A percentile compares a stretch with the other conserved stretches of the same genome.
Conservation (phyloP, 2,888 invertebrate genomes). For the Hololepta plana region DNA sequence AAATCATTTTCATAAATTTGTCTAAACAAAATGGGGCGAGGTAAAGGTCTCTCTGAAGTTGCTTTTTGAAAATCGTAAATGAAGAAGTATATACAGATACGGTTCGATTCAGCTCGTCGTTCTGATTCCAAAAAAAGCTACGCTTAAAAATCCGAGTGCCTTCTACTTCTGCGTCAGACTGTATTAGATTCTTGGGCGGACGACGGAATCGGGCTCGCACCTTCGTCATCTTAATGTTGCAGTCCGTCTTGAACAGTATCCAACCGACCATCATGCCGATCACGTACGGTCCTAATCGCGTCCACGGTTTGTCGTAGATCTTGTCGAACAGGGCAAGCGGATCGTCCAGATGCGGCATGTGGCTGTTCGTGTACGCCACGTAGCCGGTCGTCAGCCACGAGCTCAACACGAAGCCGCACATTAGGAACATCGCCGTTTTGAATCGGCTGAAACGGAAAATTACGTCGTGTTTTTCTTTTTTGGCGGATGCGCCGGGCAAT, state of each 20-base stretch:
- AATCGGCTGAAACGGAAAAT: constrained; percentile 45
- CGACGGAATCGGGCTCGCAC: too few relatives aligned
- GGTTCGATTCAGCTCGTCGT: too few relatives aligned
- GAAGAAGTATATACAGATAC: too few relatives aligned
- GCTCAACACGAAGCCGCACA: constrained; percentile 48
- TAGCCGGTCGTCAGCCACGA: constrained; percentile 67
- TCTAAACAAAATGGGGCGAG: too few relatives aligned
- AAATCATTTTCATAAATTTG: too few relatives aligned
- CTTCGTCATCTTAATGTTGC: constrained; percentile 55
- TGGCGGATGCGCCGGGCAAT: too few relatives aligned
- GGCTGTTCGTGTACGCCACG: constrained; percentile 61
- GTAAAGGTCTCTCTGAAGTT: too few relatives aligned
- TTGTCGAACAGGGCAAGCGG: constrained; percentile 73
- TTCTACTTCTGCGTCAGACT: too few relatives aligned
- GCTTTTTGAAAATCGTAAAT: too few relatives aligned
- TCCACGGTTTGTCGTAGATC: constrained; percentile 83
- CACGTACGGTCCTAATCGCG: constrained; percentile 64
- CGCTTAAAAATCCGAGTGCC: too few relatives aligned
- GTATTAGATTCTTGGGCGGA: background rate
- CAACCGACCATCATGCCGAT: constrained; percentile 74
- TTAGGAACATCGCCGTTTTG: constrained; percentile 49
- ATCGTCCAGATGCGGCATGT: constrained; percentile 61
- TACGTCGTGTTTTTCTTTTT: too few relatives aligned
- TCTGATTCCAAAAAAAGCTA: too few relatives aligned
- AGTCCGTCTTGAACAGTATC: constrained; percentile 65